Conservation (phyloP, 2,797 vertebrate species). For the Chiroxiphia lanceolata region DNA sequence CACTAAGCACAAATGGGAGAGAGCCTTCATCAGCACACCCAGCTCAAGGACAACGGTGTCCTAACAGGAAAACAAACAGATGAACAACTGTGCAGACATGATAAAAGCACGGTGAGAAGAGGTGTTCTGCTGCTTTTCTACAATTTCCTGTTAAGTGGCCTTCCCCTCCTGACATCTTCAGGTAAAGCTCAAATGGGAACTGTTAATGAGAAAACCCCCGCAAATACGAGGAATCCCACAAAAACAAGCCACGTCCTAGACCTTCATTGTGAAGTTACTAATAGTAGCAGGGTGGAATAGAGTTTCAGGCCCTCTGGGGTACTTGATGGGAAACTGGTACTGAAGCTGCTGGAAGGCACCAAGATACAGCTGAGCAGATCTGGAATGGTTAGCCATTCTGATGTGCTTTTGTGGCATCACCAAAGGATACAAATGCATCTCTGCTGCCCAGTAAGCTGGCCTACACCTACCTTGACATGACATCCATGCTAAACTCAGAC, state of each 20-base stretch:
- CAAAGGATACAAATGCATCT: fast-evolving
- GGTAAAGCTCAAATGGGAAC: background rate
- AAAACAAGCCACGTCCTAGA: background rate
- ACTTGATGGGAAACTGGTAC: background rate
- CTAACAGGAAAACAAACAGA: background rate
- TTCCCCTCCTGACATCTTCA: background rate
- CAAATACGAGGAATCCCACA: background rate
- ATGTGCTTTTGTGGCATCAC: background rate
- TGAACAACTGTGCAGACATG: background rate
- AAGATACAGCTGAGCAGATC: background rate
- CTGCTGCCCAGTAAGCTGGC: background rate
- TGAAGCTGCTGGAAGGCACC: background rate
- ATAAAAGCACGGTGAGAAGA: background rate
- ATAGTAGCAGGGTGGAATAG: background rate
- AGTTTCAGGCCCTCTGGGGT: background rate
- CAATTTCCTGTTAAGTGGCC: background rate
- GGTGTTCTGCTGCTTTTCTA: background rate
- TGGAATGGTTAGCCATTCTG: background rate
- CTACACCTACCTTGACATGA: background rate
- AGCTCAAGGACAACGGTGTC: background rate
- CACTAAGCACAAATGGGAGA: background rate
- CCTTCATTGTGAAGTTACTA: background rate
- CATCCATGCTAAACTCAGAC: background rate
- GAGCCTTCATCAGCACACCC: background rate
- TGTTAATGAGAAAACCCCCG: fast-evolving